These are phyloP conservation scores for Crocodylus rhombifer DNA, from an alignment of 2,797 vertebrate genomes.

Conservation along the genomic window DNA sequence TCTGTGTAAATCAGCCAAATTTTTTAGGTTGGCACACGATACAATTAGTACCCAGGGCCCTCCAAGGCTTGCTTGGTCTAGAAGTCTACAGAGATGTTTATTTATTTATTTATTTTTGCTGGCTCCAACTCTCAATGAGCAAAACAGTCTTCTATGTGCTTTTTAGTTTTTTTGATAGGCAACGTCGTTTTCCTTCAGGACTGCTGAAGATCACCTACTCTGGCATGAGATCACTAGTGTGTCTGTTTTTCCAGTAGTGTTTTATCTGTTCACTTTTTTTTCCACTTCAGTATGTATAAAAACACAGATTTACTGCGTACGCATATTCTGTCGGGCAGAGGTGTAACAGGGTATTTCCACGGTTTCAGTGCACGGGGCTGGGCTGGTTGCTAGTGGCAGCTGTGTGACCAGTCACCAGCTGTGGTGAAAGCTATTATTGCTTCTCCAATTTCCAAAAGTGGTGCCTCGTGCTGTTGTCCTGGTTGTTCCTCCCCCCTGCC, in stretches of 20 bases:
- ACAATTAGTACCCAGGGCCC: conserved; percentile 71
- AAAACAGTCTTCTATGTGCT: conserved; percentile 52
- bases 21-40: conserved; percentile 69
- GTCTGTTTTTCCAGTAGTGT: conserved; percentile 50
- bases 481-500: too few species aligned
- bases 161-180: conserved; percentile 68
- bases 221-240: conserved; percentile 44
- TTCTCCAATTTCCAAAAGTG: too few species aligned
- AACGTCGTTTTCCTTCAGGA: conserved; percentile 43
- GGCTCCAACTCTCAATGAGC: conserved; percentile 66
- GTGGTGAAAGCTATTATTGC: too few species aligned
- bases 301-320: background rate
- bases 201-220: conserved; percentile 33
- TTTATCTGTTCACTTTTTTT: conserved; percentile 53
- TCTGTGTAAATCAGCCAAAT: conserved; percentile 77
- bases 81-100: conserved; percentile 73
- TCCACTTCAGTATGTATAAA: background rate
- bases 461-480: too few species aligned
- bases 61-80: conserved; percentile 75
- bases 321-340: background rate
- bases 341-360: too few species aligned
- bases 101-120: conserved; percentile 20
- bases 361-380: too few species aligned
- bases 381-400: too few species aligned
- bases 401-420: too few species aligned